Conservation (phyloP, 53 echinoderm and acorn worm species). For the Holothuria scabra region DNA sequence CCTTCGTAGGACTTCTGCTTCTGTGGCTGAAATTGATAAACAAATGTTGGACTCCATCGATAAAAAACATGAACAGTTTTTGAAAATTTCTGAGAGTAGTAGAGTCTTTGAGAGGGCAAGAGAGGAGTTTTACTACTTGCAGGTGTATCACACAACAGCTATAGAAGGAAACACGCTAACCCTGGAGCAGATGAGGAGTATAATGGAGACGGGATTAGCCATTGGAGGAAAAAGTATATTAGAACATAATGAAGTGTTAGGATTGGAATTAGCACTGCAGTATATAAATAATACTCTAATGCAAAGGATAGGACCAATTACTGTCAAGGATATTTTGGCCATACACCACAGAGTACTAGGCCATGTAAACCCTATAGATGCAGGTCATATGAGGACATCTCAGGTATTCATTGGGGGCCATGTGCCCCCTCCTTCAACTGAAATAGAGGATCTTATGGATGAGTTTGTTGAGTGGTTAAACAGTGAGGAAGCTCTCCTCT, state of each 20-base stretch:
- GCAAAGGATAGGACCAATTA: conserved; percentile 76
- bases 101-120: conserved; percentile 80
- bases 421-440: conserved; percentile 80
- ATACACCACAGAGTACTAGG: conserved; percentile 92
- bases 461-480: conserved; percentile 93
- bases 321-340: conserved; percentile 77
- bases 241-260: conserved; percentile 95
- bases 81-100: conserved; percentile 69
- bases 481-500: conserved; percentile 67
- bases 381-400: conserved; percentile 81
- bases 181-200: conserved; percentile 86
- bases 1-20: conserved; percentile 65
- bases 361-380: conserved; percentile 83
- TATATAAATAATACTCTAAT: conserved; percentile 90
- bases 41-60: conserved; percentile 74
- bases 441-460: conserved; percentile 70
- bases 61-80: conserved; percentile 63
- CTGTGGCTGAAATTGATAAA: conserved; percentile 87
- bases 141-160: conserved; percentile 93
- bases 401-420: conserved; percentile 95
- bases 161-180: conserved; percentile 96
- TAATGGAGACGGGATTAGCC: conserved; percentile 92
- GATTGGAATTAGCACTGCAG: conserved; percentile 78
- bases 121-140: conserved; percentile 90
- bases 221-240: conserved; percentile 89